These are phyloP conservation scores for Eonycteris spelaea DNA, from an alignment of 2,113 vertebrate genomes.

Conservation along the genomic window DNA sequence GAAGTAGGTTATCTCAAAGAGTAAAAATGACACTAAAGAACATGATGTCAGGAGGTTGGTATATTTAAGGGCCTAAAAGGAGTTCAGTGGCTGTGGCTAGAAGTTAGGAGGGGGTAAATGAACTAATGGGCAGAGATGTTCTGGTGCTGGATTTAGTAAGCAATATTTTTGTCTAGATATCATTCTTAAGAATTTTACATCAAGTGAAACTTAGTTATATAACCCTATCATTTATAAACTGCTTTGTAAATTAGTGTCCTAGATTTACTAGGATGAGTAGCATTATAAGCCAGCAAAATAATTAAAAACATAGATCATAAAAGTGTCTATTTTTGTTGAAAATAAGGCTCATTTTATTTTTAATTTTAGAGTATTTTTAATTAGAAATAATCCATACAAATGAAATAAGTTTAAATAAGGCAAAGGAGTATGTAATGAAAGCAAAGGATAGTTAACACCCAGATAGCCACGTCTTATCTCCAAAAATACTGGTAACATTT, in stretches of 20 bases:
- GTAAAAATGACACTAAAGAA: not conserved
- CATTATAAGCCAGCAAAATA: not conserved
- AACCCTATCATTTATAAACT: not conserved
- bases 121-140: not conserved
- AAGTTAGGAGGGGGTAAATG: not conserved
- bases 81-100: not conserved
- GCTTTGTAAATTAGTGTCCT: not conserved
- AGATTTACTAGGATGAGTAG: not conserved
- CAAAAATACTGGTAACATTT: not conserved
- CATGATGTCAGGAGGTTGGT: not conserved
- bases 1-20: not conserved
- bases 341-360: not conserved
- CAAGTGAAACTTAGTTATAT: not conserved
- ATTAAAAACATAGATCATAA: not conserved
- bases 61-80: not conserved
- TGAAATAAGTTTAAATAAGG: not conserved
- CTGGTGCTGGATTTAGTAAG: not conserved
- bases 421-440: not conserved
- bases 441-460: not conserved
- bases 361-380: not conserved
- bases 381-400: not conserved
- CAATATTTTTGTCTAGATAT: not conserved
- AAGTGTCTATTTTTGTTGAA: not conserved
- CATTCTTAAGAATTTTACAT: not conserved
- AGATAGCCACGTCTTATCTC: not conserved